A percentile compares a stretch with the other conserved stretches of the same genome.
phyloP scores from a whole-genome alignment of 2,797 vertebrate species.

The Acestrorhynchus altus region DNA sequence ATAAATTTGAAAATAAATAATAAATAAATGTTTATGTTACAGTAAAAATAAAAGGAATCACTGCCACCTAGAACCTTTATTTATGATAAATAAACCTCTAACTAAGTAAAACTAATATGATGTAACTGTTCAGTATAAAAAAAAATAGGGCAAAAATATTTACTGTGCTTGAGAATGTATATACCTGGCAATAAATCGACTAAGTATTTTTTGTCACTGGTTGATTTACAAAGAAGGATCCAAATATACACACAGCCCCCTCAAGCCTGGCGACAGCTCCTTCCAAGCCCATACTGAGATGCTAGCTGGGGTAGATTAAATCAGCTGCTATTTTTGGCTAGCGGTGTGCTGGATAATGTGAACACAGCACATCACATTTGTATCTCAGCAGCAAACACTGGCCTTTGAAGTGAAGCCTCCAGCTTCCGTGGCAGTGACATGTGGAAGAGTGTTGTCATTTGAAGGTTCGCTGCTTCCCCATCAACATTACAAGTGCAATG shows the following conservation, averaged over 20 bases:
- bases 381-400: slow-evolving; percentile 36
- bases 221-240: slow-evolving; percentile 11
- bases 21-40: neutral
- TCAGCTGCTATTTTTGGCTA: slow-evolving; percentile 51
- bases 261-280: slow-evolving; percentile 34
- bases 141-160: neutral
- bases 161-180: neutral
- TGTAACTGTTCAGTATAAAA: neutral
- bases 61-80: too few relatives aligned
- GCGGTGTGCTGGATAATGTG: slow-evolving; percentile 36
- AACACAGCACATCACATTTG: slow-evolving; percentile 37
- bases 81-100: neutral
- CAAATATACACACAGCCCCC: slow-evolving; percentile 38
- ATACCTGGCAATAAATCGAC: slow-evolving; percentile 5
- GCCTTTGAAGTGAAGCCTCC: slow-evolving; percentile 38
- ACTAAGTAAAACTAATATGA: neutral
- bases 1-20: too few relatives aligned
- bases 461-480: slow-evolving; percentile 21
- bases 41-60: neutral
- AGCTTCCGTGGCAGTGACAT: slow-evolving; percentile 35
- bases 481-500: slow-evolving; percentile 31
- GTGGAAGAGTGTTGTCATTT: slow-evolving; percentile 33
- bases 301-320: slow-evolving; percentile 47
- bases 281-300: slow-evolving; percentile 24
- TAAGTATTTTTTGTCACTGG: neutral